These are phyloP conservation scores for Myotis daubentonii DNA, from an alignment of 2,797 vertebrate genomes.

Conservation along the genomic window DNA sequence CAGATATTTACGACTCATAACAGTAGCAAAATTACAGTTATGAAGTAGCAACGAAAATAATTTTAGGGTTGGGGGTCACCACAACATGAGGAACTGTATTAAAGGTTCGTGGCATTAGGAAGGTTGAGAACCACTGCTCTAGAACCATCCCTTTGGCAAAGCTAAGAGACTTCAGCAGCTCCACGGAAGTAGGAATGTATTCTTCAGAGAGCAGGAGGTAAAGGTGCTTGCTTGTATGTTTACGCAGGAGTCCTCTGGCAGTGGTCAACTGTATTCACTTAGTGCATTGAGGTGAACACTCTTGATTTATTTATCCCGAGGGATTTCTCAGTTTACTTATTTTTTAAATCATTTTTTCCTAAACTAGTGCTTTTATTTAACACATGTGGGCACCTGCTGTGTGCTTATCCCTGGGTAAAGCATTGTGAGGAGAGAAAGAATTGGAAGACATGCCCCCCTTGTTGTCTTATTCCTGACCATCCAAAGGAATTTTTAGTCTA, in stretches of 20 bases:
- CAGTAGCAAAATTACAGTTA: too few relatives aligned
- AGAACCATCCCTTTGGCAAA: background rate
- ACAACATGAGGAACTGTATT: too few relatives aligned
- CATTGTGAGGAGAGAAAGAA: background rate
- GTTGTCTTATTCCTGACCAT: background rate
- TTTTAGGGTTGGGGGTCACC: too few relatives aligned
- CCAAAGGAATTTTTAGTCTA: background rate
- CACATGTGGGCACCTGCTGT: background rate
- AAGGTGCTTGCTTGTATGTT: background rate
- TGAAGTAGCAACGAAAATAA: too few relatives aligned
- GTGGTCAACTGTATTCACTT: background rate
- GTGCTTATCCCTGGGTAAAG: background rate
- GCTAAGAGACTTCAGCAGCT: background rate
- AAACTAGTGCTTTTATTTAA: slow-evolving; percentile 37
- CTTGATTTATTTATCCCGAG: background rate
- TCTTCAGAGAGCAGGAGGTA: background rate
- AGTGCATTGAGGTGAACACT: background rate
- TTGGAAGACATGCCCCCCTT: background rate
- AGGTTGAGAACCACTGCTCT: too few relatives aligned
- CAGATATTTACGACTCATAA: too few relatives aligned
- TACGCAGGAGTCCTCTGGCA: background rate
- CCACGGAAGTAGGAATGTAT: background rate
- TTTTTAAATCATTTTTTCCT: background rate
- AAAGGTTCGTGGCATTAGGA: too few relatives aligned
- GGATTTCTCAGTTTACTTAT: background rate